These are phyloP conservation scores for Bubo bubo DNA, from an alignment of 2,113 vertebrate species.

Conservation along the genomic window DNA sequence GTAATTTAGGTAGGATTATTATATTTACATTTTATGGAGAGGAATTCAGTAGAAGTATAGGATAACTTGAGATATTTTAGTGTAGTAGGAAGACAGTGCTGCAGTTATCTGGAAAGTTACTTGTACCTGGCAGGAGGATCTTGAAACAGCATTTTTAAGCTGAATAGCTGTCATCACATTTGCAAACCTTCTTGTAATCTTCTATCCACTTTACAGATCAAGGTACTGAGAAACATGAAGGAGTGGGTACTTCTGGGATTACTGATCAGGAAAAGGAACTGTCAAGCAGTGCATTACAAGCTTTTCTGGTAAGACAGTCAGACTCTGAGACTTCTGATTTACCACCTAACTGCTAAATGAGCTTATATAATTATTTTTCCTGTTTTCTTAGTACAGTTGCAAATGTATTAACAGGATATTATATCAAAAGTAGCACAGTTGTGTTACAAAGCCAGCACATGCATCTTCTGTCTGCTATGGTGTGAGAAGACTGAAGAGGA, in stretches of 20 bases:
- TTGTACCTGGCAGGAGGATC: neutral
- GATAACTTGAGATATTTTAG: neutral
- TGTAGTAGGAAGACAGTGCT: neutral
- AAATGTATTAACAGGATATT: neutral
- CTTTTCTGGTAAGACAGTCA: conserved; percentile 82
- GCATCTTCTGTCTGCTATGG: neutral
- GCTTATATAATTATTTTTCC: neutral
- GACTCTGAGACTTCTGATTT: neutral
- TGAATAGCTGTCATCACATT: neutral
- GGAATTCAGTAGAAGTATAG: neutral
- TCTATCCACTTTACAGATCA: conserved; percentile 79
- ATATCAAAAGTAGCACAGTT: neutral
- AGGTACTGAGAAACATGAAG: conserved; percentile 86
- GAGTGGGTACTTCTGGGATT: conserved; percentile 79
- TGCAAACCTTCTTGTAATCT: neutral
- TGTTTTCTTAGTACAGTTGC: neutral
- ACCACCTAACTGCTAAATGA: neutral
- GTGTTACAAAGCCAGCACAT: neutral
- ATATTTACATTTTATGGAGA: neutral
- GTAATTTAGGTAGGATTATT: neutral
- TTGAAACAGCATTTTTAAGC: neutral
- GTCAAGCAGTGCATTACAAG: conserved; percentile 85
- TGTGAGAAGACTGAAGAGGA: neutral
- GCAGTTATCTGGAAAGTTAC: neutral
- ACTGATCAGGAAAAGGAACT: conserved; percentile 92